Base-by-base conservation (phyloP, 37 sponge, comb jelly and placozoan species). In the Axinella damicornis region DNA sequence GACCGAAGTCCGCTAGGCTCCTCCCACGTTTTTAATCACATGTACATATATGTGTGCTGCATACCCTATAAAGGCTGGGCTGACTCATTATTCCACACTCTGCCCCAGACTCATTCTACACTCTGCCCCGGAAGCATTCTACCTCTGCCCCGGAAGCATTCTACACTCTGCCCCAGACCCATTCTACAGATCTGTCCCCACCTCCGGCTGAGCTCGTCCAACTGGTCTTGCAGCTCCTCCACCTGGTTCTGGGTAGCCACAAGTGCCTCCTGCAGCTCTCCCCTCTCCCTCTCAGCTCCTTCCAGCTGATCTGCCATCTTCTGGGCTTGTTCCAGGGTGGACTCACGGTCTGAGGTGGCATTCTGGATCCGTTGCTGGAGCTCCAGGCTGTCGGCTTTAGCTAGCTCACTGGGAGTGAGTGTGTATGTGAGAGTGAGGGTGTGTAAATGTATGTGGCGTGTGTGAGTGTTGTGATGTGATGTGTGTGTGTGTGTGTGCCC, bases 161-260 rank as follows among this genome's bases (percentile, higher is more conserved):
- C 46, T 12, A 46, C 9, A 9, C 46, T 12, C 46, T 9, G 9
- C 46, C 46, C 46, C n/a, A n/a, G n/a, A 46, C 46, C 9, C 46
- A 4, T 46, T 46, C 6, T 9, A 12, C 46, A 46, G 9, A 12
- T 4, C 46, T 9, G 6, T 6, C 33, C 46, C 30, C 60, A 87
- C 81, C 76, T 57, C 46, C 15, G 25, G 30, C 21, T 87, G 36
- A 87, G 37, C 38, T 87, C 83, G 21, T 89, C 89, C 33, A 83
- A 73, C 64, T 89, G 83, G 25, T 59, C 35, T 14, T 89, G 83
- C 20, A 83, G 78, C 39, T 87, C 87, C 4, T 87, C 74, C 15
- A 74, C 62, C 28, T 65, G 66, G 30, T 70, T 64, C 52, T 72
- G 81, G 12, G 65, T n/a, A 37, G 65, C 21, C 56, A 56, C 78